phyloP scores from a whole-genome alignment of 2,888 invertebrate species.

The Cephus nigrinus region DNA sequence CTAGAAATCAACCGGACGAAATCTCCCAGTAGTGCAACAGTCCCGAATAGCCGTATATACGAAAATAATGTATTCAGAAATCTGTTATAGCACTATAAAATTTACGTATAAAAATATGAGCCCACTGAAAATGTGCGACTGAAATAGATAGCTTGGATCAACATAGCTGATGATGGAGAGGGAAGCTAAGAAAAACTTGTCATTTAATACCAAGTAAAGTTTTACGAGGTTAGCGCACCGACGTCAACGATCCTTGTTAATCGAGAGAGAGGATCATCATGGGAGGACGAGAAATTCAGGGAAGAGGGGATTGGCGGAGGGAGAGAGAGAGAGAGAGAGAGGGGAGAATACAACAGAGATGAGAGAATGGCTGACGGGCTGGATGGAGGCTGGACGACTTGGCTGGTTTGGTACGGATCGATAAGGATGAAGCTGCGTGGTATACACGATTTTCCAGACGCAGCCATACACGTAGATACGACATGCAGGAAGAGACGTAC shows the following conservation, averaged over 20 bases:
- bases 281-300: constrained; percentile 2
- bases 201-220: neutral
- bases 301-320: constrained; percentile 4
- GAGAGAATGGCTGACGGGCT: constrained; percentile 9
- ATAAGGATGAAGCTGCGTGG: constrained; percentile 55
- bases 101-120: too few species aligned
- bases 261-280: constrained; percentile 7
- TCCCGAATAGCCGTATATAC: too few species aligned
- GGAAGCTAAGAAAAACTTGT: neutral
- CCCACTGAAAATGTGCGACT: too few species aligned
- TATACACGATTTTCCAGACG: constrained; percentile 37
- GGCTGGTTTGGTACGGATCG: constrained; percentile 34
- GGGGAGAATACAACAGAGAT: constrained; percentile 10
- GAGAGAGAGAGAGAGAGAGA: constrained; percentile 13
- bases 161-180: neutral
- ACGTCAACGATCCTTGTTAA: neutral
- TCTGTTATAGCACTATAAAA: too few species aligned
- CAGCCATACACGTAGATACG: constrained; percentile 20
- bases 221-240: neutral
- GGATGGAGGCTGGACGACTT: neutral
- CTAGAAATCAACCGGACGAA: too few species aligned
- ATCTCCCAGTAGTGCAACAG: too few species aligned
- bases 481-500: neutral
- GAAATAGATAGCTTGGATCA: neutral
- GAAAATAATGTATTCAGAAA: too few species aligned